phyloP scores from a whole-genome alignment of 2,113 vertebrate species.

The Dipodomys ordii region DNA sequence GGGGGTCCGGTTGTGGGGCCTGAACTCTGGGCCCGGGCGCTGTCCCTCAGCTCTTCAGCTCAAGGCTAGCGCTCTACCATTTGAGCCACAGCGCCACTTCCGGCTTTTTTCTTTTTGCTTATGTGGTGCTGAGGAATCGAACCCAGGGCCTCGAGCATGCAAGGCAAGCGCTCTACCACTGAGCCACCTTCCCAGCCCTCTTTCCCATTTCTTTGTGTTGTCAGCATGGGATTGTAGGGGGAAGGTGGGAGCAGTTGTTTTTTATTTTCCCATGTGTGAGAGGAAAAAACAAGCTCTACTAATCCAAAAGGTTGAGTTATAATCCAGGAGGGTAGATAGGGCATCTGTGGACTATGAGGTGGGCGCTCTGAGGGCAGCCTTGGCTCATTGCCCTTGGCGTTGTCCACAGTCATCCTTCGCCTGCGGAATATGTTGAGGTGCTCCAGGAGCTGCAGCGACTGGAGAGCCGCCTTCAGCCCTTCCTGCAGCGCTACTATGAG shows the following conservation, averaged over 20 bases:
- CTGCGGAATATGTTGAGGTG: conserved; percentile 92
- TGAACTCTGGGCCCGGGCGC: too few species aligned
- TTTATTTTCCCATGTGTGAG: not conserved
- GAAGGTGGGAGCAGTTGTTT: not conserved
- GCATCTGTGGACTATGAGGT: not conserved
- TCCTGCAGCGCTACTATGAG: conserved; percentile 92
- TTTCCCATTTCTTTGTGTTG: not conserved
- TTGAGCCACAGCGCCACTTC: too few species aligned
- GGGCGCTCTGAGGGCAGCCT: not conserved
- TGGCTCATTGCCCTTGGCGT: not conserved
- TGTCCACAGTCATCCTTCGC: conserved; percentile 90
- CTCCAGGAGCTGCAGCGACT: conserved; percentile 91
- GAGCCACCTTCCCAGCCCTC: too few species aligned
- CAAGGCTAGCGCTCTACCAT: too few species aligned
- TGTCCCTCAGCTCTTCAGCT: too few species aligned
- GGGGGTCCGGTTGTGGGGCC: too few species aligned
- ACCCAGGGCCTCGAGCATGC: too few species aligned
- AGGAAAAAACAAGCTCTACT: not conserved
- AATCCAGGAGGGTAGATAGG: not conserved
- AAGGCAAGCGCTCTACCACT: too few species aligned
- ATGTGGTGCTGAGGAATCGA: too few species aligned
- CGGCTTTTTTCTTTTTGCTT: too few species aligned
- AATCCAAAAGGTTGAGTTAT: not conserved
- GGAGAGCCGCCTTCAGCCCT: conserved; percentile 93
- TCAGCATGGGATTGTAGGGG: not conserved